Evolutionary conservation across 64 coral and sea anemone species (phyloP).

Genomic region (Montipora foliosa): DNA sequence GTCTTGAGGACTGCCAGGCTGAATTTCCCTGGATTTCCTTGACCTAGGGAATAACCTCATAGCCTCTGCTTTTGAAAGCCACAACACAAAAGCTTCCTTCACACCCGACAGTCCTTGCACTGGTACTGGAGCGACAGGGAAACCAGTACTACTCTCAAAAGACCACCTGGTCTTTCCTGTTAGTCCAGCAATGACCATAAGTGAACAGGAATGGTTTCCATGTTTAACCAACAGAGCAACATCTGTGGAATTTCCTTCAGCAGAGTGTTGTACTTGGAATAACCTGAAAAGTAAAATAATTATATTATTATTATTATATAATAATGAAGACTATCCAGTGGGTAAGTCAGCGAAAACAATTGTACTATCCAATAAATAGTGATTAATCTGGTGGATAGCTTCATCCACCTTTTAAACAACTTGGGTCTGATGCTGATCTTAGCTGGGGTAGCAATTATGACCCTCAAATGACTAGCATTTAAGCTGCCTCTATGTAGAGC

Average conservation of each 20-base stretch:
- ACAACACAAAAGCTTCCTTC: conserved; percentile 51
- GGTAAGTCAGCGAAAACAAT: no score
- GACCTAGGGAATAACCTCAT: neutral
- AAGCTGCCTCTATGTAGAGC: no score
- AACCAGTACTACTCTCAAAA: conserved; percentile 25
- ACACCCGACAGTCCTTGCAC: neutral
- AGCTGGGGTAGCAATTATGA: no score
- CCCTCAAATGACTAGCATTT: no score
- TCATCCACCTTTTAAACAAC: no score
- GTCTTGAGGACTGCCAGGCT: neutral
- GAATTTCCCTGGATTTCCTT: neutral
- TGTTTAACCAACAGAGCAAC: conserved; percentile 28
- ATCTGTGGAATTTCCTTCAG: conserved; percentile 38
- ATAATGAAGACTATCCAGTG: no score
- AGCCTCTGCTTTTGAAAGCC: conserved; percentile 57
- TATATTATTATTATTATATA: no score
- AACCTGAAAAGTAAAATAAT: conserved; percentile 21
- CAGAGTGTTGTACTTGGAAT: neutral
- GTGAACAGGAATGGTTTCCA: conserved; percentile 29
- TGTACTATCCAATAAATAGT: no score
- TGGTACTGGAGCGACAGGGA: conserved; percentile 40
- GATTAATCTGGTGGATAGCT: no score
- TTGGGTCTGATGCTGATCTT: no score
- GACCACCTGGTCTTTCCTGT: conserved; percentile 41
- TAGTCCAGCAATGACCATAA: conserved; percentile 52